A percentile compares a stretch with the other conserved stretches of the same genome.
Conservation (phyloP, 2,888 invertebrate species). For the Idaea biselata region DNA sequence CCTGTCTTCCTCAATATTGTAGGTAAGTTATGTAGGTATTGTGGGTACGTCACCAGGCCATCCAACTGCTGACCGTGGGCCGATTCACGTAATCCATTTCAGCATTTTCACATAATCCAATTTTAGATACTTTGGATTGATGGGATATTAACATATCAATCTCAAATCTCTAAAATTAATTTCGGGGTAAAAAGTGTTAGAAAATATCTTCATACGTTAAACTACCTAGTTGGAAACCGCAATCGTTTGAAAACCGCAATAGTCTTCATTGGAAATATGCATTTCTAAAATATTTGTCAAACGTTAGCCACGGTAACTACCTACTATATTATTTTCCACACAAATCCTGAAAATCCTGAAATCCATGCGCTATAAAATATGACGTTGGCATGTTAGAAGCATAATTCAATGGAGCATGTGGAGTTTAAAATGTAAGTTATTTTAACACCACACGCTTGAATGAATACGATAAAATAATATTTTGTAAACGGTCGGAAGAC, state of each 20-base stretch:
- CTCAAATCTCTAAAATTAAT: too few species aligned
- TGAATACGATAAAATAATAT: neutral
- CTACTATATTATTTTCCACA: neutral
- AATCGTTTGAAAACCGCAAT: too few species aligned
- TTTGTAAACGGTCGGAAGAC: neutral
- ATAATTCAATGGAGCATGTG: neutral
- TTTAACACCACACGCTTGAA: neutral
- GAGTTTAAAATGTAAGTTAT: neutral
- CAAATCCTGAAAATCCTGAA: neutral
- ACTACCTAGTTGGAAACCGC: too few species aligned
- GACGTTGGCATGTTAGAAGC: neutral
- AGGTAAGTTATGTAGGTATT: constrained; percentile 92
- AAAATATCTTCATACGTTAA: too few species aligned
- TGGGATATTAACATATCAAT: too few species aligned
- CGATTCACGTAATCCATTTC: constrained; percentile 89
- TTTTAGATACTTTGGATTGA: too few species aligned
- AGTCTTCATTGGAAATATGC: too few species aligned
- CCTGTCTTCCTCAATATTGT: constrained; percentile 90
- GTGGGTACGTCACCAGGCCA: constrained; percentile 94
- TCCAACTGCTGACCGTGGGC: constrained; percentile 93
- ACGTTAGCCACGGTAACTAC: too few species aligned
- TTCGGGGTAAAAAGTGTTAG: too few species aligned
- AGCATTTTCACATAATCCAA: too few species aligned
- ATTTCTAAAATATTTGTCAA: too few species aligned
- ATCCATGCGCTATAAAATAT: neutral